Conservation (phyloP, 2,888 invertebrate species). For the Lysandra coridon region DNA sequence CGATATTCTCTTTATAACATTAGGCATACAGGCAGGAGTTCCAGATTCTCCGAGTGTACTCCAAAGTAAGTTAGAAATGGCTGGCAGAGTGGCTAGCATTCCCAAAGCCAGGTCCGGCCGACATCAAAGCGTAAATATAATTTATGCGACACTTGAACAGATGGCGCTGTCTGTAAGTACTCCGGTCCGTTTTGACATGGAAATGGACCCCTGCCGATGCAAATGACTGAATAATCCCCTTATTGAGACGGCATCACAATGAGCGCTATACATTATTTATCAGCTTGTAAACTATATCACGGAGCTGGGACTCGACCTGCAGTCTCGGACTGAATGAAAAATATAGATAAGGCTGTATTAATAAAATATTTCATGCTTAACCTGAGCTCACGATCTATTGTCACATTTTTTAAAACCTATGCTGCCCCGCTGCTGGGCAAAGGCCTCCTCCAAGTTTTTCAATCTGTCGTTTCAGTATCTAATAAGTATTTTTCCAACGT, state of each 20-base stretch:
- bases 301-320: background rate
- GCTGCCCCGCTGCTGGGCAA: no score
- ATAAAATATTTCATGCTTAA: background rate
- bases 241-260: constrained; percentile 65
- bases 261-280: constrained; percentile 36
- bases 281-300: constrained; percentile 31
- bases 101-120: constrained; percentile 3
- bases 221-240: constrained; percentile 70
- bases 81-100: background rate
- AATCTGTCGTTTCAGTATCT: no score
- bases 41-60: background rate
- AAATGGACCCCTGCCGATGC: constrained; percentile 63
- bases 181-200: constrained; percentile 60
- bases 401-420: no score
- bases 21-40: background rate
- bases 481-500: no score
- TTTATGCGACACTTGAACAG: constrained; percentile 41
- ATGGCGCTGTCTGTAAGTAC: constrained; percentile 39
- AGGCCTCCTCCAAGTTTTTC: no score
- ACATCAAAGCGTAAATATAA: constrained; percentile 33
- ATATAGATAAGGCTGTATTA: no score
- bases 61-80: background rate
- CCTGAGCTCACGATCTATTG: no score
- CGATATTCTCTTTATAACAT: background rate
- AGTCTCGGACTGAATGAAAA: background rate